phyloP scores from a whole-genome alignment of 2,888 invertebrate genomes.

The Arrhopalites spinosus region DNA sequence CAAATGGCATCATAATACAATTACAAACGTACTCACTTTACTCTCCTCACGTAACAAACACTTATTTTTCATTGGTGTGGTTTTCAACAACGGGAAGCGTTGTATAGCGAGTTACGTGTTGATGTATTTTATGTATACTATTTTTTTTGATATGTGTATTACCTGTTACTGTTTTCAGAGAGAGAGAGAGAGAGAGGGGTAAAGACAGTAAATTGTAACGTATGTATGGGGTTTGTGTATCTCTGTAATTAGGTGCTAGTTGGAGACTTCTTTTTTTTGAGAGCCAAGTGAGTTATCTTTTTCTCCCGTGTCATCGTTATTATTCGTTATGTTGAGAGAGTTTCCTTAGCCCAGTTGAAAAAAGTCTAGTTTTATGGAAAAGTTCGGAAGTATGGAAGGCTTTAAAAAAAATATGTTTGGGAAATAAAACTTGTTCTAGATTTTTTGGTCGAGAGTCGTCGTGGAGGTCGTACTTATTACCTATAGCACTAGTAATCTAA shows the following conservation, averaged over 20 bases:
- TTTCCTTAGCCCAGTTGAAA: conserved; percentile 16
- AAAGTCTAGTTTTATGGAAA: conserved; percentile 33
- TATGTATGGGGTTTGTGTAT: conserved; percentile 1
- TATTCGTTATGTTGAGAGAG: conserved; percentile 9
- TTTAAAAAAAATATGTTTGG: conserved; percentile 32
- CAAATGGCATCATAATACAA: conserved; percentile 33
- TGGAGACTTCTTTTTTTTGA: neutral
- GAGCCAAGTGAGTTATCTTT: conserved; percentile 24
- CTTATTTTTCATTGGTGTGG: conserved; percentile 27
- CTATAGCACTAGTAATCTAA: neutral
- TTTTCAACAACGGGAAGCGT: conserved; percentile 29
- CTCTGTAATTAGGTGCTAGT: conserved; percentile 28
- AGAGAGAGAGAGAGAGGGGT: too few relatives aligned
- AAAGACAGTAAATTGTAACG: too few relatives aligned
- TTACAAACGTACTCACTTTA: conserved; percentile 30
- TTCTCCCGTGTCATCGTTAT: neutral
- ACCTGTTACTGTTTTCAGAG: neutral
- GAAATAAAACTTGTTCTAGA: conserved; percentile 37
- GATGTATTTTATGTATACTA: neutral
- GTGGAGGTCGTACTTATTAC: conserved; percentile 2
- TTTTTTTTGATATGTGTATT: neutral
- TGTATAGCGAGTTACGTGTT: neutral
- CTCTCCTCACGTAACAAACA: neutral
- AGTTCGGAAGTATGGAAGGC: conserved; percentile 35
- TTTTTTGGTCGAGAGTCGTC: conserved; percentile 11